Base-by-base conservation (phyloP, 2,888 invertebrate genomes). In the Dasypolia templi region DNA sequence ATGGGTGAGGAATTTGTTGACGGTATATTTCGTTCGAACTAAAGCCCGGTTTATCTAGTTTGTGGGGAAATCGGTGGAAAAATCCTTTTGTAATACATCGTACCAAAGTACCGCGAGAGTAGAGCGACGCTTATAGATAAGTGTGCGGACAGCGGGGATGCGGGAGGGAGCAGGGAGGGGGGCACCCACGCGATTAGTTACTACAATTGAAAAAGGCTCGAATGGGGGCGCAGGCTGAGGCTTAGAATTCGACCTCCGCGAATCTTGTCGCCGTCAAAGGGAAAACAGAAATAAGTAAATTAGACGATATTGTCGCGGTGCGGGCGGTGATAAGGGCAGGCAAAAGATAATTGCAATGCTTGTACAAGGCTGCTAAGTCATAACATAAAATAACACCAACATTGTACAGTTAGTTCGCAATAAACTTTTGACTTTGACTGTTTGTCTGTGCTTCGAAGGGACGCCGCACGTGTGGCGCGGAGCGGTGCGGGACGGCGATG, bases 21-120 rank as follows among this genome's bases (percentile, higher is more conserved):
- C 71, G 70, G 59, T 70, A 69, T 74, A 82, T 81, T 77, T 81
- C 59, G 46, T 77, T 83, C 56, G 39, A 82, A 72, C 73, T 67
- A 84, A 86, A 86, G 75, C 86, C 72, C 64, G 66, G 74, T 72
- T 84, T 75, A 84, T 86, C 76, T 78, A 68, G 66, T 81, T 78
- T 62, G 73, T 61, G 79, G 68, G 59, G 53, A 75, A 86, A 86
- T 86, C 70, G 67, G 66, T 62, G 62, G 75, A 81, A 82, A 86
- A 86, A 72, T 86, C 74, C 71, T 76, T 79, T 82, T 71, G 72
- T 74, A 78, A 75, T 84, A 86, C 66, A 75, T 77, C 61, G 66
- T 67, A 42, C 67, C 64, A 32, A 46, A 81, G 64, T 58, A 58
- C n/a, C 39, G 66, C 65, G 68, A 46, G 32, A 35, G 59, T 65